Percentiles rank a stretch among this genome's conserved stretches.
These are phyloP conservation scores for Alethe castanea DNA, from an alignment of 2,113 vertebrate genomes.

Conservation along the genomic window DNA sequence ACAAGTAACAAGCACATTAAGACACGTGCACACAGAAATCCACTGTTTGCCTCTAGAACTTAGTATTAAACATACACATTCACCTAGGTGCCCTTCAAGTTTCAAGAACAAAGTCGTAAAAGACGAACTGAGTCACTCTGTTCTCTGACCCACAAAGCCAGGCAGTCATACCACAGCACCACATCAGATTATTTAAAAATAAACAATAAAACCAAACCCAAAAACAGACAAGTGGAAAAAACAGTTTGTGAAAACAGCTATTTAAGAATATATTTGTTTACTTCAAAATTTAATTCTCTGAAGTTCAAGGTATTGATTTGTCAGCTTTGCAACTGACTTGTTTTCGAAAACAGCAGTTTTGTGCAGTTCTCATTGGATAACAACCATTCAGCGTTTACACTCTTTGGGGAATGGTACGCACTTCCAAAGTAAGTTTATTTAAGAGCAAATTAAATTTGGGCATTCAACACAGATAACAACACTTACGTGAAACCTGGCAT, in stretches of 20 bases:
- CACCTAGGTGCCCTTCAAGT: not conserved
- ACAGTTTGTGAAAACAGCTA: not conserved
- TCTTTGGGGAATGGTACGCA: accelerated
- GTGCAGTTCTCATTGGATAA: not conserved
- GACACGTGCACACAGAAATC: not conserved
- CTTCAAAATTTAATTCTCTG: not conserved
- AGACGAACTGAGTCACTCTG: not conserved
- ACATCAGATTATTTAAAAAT: not conserved
- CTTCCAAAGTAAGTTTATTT: not conserved
- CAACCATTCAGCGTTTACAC: not conserved
- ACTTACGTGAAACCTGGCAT: not conserved
- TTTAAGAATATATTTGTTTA: not conserved
- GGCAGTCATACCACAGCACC: not conserved
- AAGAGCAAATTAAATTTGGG: not conserved
- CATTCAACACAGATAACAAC: not conserved
- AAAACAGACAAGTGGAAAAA: accelerated
- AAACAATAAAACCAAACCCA: not conserved
- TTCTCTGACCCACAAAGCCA: not conserved
- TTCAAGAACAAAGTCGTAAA: not conserved
- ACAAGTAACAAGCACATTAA: not conserved
- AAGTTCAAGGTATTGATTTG: not conserved
- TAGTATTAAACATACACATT: not conserved
- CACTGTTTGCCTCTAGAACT: not conserved
- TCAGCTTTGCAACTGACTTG: not conserved
- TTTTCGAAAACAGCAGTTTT: not conserved